Conservation (phyloP, 2,113 vertebrate genomes). For the Plecturocebus donacophilus region DNA sequence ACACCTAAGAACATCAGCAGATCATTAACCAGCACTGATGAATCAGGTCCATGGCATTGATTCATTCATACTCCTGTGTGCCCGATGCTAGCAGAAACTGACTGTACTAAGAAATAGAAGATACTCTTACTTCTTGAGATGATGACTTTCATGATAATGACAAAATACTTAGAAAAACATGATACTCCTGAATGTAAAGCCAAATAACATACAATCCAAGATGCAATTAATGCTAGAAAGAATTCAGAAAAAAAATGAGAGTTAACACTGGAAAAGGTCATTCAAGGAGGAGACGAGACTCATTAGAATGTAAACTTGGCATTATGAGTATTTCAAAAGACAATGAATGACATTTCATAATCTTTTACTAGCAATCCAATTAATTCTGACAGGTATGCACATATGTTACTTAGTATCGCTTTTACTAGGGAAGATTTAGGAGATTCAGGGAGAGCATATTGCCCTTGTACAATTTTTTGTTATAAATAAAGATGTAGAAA, state of each 20-base stretch:
- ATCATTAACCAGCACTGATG: not conserved
- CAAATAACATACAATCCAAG: not conserved
- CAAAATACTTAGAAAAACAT: not conserved
- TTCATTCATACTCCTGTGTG: not conserved
- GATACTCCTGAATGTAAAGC: not conserved
- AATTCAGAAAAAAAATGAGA: not conserved
- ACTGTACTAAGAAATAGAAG: not conserved
- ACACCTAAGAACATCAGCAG: not conserved
- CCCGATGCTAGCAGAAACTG: not conserved
- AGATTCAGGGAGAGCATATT: not conserved
- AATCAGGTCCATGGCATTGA: too few relatives aligned
- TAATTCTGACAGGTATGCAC: conserved; percentile 24
- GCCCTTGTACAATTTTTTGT: conserved; percentile 16
- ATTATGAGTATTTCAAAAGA: conserved; percentile 20
- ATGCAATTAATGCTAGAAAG: not conserved
- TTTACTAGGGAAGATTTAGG: conserved; percentile 11
- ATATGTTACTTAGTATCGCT: conserved; percentile 3
- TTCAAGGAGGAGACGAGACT: not conserved
- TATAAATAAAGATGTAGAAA: conserved; percentile 45
- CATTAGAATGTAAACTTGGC: conserved; percentile 12
- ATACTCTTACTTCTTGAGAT: not conserved
- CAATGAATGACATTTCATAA: not conserved
- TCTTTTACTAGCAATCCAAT: not conserved
- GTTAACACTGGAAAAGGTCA: not conserved
- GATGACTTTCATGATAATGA: not conserved